phyloP scores from a whole-genome alignment of 37 sponge, comb jelly and placozoan species.

The Oopsacas minuta region DNA sequence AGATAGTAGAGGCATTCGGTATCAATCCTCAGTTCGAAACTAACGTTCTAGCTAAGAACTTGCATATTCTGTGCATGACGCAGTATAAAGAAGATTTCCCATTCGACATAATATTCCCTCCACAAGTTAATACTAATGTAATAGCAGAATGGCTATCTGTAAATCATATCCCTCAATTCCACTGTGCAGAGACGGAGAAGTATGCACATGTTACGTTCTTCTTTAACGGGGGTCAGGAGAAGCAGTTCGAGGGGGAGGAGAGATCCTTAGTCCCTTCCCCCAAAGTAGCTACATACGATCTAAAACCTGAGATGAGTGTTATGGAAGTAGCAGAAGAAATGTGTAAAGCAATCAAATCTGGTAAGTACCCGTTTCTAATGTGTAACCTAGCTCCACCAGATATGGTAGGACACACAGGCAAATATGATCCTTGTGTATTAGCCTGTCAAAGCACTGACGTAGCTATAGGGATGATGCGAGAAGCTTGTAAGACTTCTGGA shows the following conservation, averaged over 20 bases:
- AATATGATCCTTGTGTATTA: conserved; percentile 67
- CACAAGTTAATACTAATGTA: conserved; percentile 49
- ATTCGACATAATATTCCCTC: conserved; percentile 67
- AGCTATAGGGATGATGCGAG: conserved; percentile 66
- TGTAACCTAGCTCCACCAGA: conserved; percentile 99
- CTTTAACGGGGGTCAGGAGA: conserved; percentile 90
- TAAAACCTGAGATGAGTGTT: conserved; percentile 91
- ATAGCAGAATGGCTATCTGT: conserved; percentile 84
- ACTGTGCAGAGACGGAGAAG: conserved; percentile 99
- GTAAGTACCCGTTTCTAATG: conserved; percentile 82
- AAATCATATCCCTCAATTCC: conserved; percentile 61
- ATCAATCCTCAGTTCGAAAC: conserved; percentile 84
- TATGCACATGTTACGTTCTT: conserved; percentile 99
- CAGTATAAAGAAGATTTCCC: conserved; percentile 90
- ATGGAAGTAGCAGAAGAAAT: conserved; percentile 73
- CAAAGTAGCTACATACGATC: conserved; percentile 87
- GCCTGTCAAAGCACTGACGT: conserved; percentile 79
- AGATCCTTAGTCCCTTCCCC: conserved; percentile 86
- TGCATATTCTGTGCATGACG: conserved; percentile 59
- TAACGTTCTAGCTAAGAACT: conserved; percentile 23
- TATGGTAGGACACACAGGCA: conserved; percentile 98
- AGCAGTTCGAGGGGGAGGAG: conserved; percentile 57
- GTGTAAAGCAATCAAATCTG: conserved; percentile 47
- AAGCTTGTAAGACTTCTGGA: conserved; percentile 59
- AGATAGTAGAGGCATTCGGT: conserved; percentile 86